Base-by-base conservation (phyloP, 2,888 invertebrate species). In the Cantharis flavilabris region DNA sequence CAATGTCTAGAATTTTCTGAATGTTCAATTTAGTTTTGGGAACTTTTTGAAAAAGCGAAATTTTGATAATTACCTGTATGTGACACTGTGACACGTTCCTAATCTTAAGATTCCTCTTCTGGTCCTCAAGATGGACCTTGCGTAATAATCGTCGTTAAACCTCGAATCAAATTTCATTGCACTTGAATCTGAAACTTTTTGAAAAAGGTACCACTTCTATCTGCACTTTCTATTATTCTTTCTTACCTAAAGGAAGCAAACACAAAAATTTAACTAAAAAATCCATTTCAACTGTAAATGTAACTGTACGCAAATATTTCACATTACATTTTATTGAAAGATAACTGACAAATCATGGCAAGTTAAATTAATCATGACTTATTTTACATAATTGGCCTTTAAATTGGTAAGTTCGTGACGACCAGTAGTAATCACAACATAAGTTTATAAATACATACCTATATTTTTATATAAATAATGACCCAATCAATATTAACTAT, bases 21-120 rank as follows among this genome's bases (percentile, higher is more conserved):
- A 11, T 62, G 64, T 13, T 70, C 67, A 20, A 71, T 67, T 77
- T 73, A 72, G n/a, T 64, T 64, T 64, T 1, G n/a, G 3, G n/a
- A 23, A 65, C 14, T 64, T 64, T 64, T 64, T 63, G 14, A 16
- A 63, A 63, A 30, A 2, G 28, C 10, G 3, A 26, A 26, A 9
- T 67, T 67, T n/a, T 49, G n/a, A 49, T n/a, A 49, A 49, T 49
- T n/a, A 67, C 65, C 65, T 26, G 20, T 20, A 67, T n/a, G 26
- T n/a, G 20, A 64, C 64, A 67, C 16, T 67, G 9, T 67, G 20
- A 26, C 65, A 67, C 3, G 65, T 13, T 23, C 65, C 65, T 7
- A 67, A 67, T n/a, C 65, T 13, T n/a, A 67, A 1, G 11, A 67
- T n/a, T 67, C 23, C 18, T 67, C 65, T 67, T 67, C 65, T 20